Conservation (phyloP, 1,140 invertebrate genomes). For the Muscidifurax raptorellus region DNA sequence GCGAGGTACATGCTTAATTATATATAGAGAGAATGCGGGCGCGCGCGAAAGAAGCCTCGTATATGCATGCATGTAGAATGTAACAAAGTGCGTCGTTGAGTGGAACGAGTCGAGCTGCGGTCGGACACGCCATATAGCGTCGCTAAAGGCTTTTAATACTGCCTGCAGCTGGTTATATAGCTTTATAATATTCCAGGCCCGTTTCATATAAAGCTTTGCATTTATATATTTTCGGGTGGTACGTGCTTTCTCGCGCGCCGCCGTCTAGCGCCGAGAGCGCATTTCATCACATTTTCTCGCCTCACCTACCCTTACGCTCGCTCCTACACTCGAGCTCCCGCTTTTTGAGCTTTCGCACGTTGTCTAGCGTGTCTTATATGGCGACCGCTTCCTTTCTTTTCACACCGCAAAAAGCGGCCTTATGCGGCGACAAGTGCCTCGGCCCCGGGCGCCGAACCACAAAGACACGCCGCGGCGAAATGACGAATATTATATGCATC, state of each 20-base stretch:
- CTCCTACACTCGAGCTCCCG: not conserved
- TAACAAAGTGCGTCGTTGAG: not conserved
- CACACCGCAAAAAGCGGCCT: not conserved
- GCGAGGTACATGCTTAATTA: not conserved
- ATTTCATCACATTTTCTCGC: conserved; percentile 26
- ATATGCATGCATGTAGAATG: not conserved
- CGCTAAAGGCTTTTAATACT: too few relatives aligned
- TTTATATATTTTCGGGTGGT: conserved; percentile 24
- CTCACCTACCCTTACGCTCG: not conserved
- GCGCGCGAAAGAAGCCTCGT: too few relatives aligned
- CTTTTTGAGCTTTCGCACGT: not conserved
- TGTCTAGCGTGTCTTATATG: not conserved
- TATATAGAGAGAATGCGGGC: not conserved
- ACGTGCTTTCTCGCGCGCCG: not conserved
- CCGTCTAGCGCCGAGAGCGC: not conserved
- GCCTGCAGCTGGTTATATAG: too few relatives aligned
- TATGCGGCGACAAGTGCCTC: too few relatives aligned
- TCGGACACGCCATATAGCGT: not conserved
- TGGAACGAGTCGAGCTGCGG: not conserved
- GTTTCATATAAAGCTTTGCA: not conserved
- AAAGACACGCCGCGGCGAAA: too few relatives aligned
- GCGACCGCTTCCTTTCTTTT: not conserved
- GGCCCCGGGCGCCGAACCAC: too few relatives aligned
- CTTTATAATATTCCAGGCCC: not conserved
- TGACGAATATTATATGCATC: too few relatives aligned